Evolutionary conservation across 2,888 invertebrate genomes (phyloP).

Genomic region (Himalopsyche tibetana): DNA sequence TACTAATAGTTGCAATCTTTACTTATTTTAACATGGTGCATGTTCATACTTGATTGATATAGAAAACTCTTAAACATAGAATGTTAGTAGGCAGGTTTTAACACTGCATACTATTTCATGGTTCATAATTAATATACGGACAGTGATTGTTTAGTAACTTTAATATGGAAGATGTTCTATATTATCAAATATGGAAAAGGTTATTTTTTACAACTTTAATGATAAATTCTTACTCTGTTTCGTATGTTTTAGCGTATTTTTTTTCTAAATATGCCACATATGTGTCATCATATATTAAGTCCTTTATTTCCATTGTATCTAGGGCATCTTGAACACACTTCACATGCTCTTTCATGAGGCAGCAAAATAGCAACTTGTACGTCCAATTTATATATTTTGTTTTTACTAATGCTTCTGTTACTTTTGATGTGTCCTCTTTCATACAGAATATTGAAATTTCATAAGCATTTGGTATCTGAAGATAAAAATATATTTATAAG

Average conservation of each 20-base stretch:
- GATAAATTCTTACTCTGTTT: conserved; percentile 47
- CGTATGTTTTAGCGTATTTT: conserved; percentile 48
- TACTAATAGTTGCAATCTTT: no score
- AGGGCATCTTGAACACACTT: conserved; percentile 9
- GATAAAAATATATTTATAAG: neutral
- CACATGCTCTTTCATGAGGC: conserved; percentile 46
- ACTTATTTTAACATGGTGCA: no score
- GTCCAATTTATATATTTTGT: conserved; percentile 52
- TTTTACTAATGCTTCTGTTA: conserved; percentile 51
- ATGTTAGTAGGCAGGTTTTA: no score
- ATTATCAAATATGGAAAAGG: neutral
- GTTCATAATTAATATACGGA: no score
- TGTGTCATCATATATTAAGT: conserved; percentile 4
- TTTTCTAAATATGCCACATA: conserved; percentile 44
- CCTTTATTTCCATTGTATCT: neutral
- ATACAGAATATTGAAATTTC: conserved; percentile 51
- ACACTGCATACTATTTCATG: no score
- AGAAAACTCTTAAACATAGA: no score
- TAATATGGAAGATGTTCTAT: neutral
- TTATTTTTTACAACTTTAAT: neutral
- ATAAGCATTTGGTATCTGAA: conserved; percentile 44
- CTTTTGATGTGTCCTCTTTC: conserved; percentile 44
- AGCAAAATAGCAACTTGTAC: conserved; percentile 46
- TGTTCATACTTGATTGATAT: no score
- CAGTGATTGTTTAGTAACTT: neutral